phyloP scores from a whole-genome alignment of 2,113 vertebrate species.

The Ascaphus truei region DNA sequence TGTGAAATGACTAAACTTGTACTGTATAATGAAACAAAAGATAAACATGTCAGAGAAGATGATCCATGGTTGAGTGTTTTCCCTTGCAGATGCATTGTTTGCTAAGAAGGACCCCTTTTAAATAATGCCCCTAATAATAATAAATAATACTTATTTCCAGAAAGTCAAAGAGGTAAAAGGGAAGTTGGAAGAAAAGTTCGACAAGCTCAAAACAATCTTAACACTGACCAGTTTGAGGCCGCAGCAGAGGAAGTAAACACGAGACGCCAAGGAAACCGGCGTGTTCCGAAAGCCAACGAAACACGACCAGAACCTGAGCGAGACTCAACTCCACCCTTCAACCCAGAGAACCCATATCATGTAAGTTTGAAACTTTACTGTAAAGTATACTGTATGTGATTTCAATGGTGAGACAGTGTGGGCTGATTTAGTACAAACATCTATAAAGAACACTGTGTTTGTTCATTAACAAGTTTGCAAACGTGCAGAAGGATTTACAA shows the following conservation, averaged over 20 bases:
- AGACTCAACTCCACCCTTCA: constrained; percentile 59
- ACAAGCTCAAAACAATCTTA: constrained; percentile 49
- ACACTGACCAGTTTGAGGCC: constrained; percentile 38
- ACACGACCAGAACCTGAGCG: constrained; percentile 56
- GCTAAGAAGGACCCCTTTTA: no score
- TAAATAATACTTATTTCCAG: no score
- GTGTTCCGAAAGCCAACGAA: constrained; percentile 47
- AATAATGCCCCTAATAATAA: no score
- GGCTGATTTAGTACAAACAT: neutral
- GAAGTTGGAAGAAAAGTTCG: constrained; percentile 64
- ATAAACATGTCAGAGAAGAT: no score
- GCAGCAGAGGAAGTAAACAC: constrained; percentile 53
- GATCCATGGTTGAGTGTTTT: no score
- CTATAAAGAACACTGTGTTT: neutral
- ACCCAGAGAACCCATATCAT: constrained; percentile 90
- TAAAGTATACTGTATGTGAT: no score
- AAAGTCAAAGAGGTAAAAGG: constrained; percentile 71
- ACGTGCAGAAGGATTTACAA: no score
- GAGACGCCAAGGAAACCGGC: constrained; percentile 9
- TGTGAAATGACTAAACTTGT: no score
- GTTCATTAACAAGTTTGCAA: no score
- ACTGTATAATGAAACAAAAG: no score
- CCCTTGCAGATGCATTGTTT: no score
- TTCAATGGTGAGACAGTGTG: neutral
- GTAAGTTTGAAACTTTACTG: constrained; percentile 58